These are phyloP conservation scores for Eupeodes latifasciatus DNA, from an alignment of 2,888 invertebrate species.

Conservation along the genomic window DNA sequence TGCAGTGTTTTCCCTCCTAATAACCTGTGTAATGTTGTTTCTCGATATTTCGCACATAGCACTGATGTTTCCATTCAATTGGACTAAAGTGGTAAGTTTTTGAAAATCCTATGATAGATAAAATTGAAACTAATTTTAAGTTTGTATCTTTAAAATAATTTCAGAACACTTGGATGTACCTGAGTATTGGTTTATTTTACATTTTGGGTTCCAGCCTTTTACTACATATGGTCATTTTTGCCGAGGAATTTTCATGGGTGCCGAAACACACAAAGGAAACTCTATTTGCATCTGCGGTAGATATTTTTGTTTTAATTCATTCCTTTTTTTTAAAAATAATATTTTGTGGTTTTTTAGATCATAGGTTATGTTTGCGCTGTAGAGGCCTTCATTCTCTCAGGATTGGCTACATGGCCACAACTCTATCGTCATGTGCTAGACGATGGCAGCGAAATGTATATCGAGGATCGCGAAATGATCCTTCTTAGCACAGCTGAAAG, in stretches of 20 bases:
- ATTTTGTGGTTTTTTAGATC: conserved; percentile 82
- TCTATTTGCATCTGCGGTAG: conserved; percentile 88
- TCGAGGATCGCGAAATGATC: conserved; percentile 85
- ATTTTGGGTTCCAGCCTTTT: conserved; percentile 89
- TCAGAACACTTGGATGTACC: conserved; percentile 90
- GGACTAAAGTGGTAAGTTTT: conserved; percentile 90
- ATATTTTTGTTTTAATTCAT: conserved; percentile 79
- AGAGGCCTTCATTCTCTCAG: conserved; percentile 86
- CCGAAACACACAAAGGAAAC: conserved; percentile 90
- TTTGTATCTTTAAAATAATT: conserved; percentile 14
- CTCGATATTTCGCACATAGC: conserved; percentile 92
- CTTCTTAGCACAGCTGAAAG: conserved; percentile 85
- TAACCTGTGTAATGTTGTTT: conserved; percentile 90
- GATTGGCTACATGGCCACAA: conserved; percentile 86
- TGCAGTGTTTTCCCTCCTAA: conserved; percentile 89
- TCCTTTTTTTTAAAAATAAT: background rate
- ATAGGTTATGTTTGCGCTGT: conserved; percentile 87
- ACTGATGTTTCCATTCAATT: conserved; percentile 91
- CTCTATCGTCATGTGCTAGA: conserved; percentile 87
- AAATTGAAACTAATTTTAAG: background rate
- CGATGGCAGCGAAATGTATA: conserved; percentile 86
- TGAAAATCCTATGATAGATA: too few species aligned
- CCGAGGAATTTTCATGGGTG: conserved; percentile 88
- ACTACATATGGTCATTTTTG: conserved; percentile 88
- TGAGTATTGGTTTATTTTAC: conserved; percentile 89